A percentile compares a stretch with the other conserved stretches of the same genome.
These are phyloP conservation scores for Geotrupes spiniger DNA, from an alignment of 2,888 invertebrate species.

Conservation along the genomic window DNA sequence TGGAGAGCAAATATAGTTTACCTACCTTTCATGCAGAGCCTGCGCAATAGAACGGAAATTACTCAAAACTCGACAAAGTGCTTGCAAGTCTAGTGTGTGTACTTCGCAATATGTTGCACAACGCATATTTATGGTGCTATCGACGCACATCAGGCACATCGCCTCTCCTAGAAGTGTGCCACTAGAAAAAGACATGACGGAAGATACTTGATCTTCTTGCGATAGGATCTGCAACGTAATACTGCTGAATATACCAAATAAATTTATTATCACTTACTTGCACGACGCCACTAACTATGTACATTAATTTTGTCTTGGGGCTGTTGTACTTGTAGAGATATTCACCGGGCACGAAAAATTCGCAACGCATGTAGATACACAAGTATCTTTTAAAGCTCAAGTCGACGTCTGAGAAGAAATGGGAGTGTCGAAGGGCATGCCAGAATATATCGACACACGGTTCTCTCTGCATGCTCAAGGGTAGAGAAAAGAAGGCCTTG, in stretches of 20 bases:
- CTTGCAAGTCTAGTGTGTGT: slow-evolving; percentile 7
- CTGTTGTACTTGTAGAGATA: slow-evolving; percentile 5
- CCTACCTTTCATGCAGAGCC: too few relatives aligned
- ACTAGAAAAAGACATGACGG: slow-evolving; percentile 16
- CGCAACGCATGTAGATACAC: slow-evolving; percentile 8
- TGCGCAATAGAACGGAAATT: too few relatives aligned
- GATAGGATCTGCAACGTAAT: slow-evolving; percentile 10
- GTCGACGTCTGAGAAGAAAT: slow-evolving; percentile 8
- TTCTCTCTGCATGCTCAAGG: slow-evolving; percentile 8
- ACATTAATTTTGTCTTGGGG: slow-evolving; percentile 12
- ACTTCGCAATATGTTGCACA: slow-evolving; percentile 17
- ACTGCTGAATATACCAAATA: neutral
- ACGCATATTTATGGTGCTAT: slow-evolving; percentile 7
- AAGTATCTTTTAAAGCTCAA: slow-evolving; percentile 7
- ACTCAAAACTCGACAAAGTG: too few relatives aligned
- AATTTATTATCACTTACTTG: slow-evolving; percentile 6
- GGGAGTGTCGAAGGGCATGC: slow-evolving; percentile 13
- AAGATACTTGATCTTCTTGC: slow-evolving; percentile 9
- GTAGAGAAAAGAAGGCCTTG: neutral
- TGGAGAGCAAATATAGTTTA: too few relatives aligned
- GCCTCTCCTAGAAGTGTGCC: slow-evolving; percentile 16
- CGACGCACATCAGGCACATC: slow-evolving; percentile 3
- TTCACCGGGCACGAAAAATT: slow-evolving; percentile 17
- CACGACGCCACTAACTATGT: slow-evolving; percentile 14
- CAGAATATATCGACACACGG: slow-evolving; percentile 15